These are phyloP conservation scores for Pasiphila rectangulata DNA, from an alignment of 2,888 invertebrate genomes.

Conservation along the genomic window DNA sequence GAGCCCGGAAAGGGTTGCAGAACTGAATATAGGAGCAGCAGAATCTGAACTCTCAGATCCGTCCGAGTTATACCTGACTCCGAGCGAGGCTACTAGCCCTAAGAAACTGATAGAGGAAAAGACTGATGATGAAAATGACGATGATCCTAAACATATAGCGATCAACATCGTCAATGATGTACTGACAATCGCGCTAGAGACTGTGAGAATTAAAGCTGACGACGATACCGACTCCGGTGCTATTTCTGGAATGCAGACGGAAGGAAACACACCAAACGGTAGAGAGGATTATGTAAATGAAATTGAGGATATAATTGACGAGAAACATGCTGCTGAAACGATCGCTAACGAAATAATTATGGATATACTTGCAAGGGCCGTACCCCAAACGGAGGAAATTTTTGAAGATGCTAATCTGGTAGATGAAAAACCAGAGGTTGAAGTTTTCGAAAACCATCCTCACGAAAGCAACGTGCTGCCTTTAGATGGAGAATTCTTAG, in stretches of 20 bases:
- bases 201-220: slow-evolving; percentile 67
- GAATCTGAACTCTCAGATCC: slow-evolving; percentile 85
- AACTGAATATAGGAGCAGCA: slow-evolving; percentile 61
- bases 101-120: slow-evolving; percentile 64
- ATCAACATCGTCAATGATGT: slow-evolving; percentile 76
- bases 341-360: slow-evolving; percentile 63
- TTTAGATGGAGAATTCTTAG: slow-evolving; percentile 69
- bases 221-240: slow-evolving; percentile 75
- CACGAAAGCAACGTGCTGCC: slow-evolving; percentile 72
- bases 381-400: slow-evolving; percentile 47
- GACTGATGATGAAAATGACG: slow-evolving; percentile 57
- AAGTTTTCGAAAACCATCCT: slow-evolving; percentile 59
- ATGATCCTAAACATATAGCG: slow-evolving; percentile 69
- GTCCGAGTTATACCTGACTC: slow-evolving; percentile 85
- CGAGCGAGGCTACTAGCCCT: slow-evolving; percentile 82
- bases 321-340: slow-evolving; percentile 56
- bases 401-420: slow-evolving; percentile 28
- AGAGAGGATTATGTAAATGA: slow-evolving; percentile 71
- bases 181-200: slow-evolving; percentile 68
- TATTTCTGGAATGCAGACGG: slow-evolving; percentile 69
- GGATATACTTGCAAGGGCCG: slow-evolving; percentile 58
- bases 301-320: slow-evolving; percentile 63
- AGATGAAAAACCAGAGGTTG: slow-evolving; percentile 24
- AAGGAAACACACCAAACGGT: slow-evolving; percentile 73
- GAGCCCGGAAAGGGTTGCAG: slow-evolving; percentile 69